Conservation (phyloP, 1,140 invertebrate genomes). For the Drosophila punjabiensis region DNA sequence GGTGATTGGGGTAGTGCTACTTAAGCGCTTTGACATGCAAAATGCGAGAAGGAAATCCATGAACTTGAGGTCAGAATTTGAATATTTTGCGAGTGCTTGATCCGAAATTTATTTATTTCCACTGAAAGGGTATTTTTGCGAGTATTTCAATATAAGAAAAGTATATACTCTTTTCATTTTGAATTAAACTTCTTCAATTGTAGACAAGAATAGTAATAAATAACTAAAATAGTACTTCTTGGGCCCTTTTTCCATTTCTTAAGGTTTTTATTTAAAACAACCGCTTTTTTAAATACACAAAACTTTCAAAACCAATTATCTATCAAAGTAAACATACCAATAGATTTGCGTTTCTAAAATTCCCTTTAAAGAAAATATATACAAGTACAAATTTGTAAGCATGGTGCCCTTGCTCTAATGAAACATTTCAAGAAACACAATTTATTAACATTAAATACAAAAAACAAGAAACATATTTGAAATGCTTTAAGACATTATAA, state of each 20-base stretch:
- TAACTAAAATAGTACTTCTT: background rate
- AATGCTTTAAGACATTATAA: conserved; percentile 1
- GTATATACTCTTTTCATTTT: background rate
- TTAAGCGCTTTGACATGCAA: conserved; percentile 23
- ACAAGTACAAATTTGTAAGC: background rate
- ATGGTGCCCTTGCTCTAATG: conserved; percentile 2
- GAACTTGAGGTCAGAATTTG: conserved; percentile 17
- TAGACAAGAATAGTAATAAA: background rate
- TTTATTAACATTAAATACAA: conserved; percentile 1
- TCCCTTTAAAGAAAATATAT: background rate
- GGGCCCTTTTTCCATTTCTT: background rate
- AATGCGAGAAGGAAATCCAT: background rate
- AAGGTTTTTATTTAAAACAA: background rate
- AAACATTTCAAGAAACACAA: background rate
- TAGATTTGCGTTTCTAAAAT: background rate
- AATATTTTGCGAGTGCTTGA: background rate
- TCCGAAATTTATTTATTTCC: background rate
- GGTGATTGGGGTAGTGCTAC: conserved; percentile 22
- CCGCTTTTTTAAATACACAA: background rate
- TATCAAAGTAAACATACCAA: background rate
- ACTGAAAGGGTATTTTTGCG: background rate
- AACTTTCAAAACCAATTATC: too few species aligned
- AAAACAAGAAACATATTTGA: background rate
- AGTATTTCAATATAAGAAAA: background rate
- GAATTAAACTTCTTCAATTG: background rate